Conservation (phyloP, 2,888 invertebrate species). For the Darwinula stevensoni region DNA sequence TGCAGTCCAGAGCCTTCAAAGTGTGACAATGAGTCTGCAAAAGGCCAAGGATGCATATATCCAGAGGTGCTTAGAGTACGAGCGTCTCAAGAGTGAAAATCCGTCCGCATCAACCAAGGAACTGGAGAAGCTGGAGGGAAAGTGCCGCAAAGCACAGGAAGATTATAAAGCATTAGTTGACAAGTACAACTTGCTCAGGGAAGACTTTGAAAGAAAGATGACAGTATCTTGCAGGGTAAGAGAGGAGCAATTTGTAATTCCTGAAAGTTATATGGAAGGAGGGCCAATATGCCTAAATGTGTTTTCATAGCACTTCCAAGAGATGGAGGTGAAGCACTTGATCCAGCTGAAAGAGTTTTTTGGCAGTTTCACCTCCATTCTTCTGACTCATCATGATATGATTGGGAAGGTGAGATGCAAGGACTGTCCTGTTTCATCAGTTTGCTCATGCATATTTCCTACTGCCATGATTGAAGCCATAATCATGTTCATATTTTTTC, state of each 20-base stretch:
- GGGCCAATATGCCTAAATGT: background rate
- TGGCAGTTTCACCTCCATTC: constrained; percentile 52
- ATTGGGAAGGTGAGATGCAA: constrained; percentile 34
- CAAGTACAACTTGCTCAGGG: constrained; percentile 65
- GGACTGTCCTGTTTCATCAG: constrained; percentile 4
- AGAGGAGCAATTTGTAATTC: background rate
- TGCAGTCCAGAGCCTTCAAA: constrained; percentile 56
- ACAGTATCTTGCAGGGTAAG: constrained; percentile 51
- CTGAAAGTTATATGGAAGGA: background rate
- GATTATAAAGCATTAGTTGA: constrained; percentile 73
- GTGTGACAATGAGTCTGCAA: constrained; percentile 53
- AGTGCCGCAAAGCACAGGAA: constrained; percentile 74
- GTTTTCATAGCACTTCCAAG: constrained; percentile 52
- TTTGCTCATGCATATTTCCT: constrained; percentile 5
- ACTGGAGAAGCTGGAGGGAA: constrained; percentile 68
- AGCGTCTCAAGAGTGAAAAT: constrained; percentile 65
- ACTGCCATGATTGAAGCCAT: constrained; percentile 1
- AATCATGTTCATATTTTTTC: constrained; percentile 6
- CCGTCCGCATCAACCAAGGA: constrained; percentile 55
- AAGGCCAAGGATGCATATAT: constrained; percentile 76
- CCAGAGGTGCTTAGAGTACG: constrained; percentile 55
- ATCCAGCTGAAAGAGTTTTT: constrained; percentile 86
- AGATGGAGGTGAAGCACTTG: constrained; percentile 68
- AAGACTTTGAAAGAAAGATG: constrained; percentile 90
- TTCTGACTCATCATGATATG: constrained; percentile 63